Percentiles rank a stretch among this genome's conserved stretches.
Conservation (phyloP, 2,797 vertebrate species). For the Labroides dimidiatus region DNA sequence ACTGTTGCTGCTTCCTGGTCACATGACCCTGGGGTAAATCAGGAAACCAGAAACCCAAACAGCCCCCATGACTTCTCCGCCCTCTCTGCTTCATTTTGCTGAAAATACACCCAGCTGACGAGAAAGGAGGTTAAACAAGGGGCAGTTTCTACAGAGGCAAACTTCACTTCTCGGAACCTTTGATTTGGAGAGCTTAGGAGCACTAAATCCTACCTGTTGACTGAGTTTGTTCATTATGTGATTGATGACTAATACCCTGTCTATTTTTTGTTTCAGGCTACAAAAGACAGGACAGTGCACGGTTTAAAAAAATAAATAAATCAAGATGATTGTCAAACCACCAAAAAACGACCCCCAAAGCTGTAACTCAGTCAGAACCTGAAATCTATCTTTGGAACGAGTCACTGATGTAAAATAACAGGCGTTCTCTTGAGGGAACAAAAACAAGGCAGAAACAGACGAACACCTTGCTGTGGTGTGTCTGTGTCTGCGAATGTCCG, state of each 20-base stretch:
- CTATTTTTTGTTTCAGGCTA: neutral
- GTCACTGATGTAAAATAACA: too few species aligned
- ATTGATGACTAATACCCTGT: neutral
- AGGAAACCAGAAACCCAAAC: slow-evolving; percentile 76
- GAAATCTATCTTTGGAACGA: neutral
- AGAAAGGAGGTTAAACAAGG: slow-evolving; percentile 67
- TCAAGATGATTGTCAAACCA: neutral
- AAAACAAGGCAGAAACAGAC: neutral
- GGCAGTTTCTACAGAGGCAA: slow-evolving; percentile 47
- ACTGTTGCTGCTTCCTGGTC: slow-evolving; percentile 75
- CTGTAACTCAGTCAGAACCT: neutral
- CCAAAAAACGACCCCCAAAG: neutral
- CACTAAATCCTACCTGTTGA: neutral
- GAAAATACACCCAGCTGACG: slow-evolving; percentile 69
- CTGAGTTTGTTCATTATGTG: neutral
- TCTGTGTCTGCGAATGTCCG: neutral
- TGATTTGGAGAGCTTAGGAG: neutral
- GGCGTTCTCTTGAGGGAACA: neutral
- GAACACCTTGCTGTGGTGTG: neutral
- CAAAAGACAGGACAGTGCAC: neutral
- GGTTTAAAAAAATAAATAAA: too few species aligned
- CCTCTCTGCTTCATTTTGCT: slow-evolving; percentile 44
- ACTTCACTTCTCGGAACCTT: slow-evolving; percentile 24
- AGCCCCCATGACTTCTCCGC: slow-evolving; percentile 44
- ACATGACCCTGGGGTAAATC: slow-evolving; percentile 64